Percentiles rank a stretch among this genome's conserved stretches.
phyloP scores from a whole-genome alignment of 2,797 vertebrate genomes.

The Melanotaenia boesemani region DNA sequence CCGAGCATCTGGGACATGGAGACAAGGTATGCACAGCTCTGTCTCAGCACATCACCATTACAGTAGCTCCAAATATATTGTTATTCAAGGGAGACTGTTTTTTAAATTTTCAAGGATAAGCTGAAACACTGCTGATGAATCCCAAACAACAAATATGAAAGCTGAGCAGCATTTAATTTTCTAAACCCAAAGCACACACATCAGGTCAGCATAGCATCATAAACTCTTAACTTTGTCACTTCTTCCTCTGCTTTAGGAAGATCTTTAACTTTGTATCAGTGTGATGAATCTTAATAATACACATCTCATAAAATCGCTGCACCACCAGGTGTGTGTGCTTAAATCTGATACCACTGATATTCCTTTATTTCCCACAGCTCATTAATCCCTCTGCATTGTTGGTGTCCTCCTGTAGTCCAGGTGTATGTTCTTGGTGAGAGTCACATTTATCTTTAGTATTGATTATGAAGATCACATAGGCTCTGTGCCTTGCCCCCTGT shows the following conservation, averaged over 20 bases:
- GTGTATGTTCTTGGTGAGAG: slow-evolving; percentile 57
- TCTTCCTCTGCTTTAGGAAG: neutral
- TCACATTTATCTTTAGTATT: slow-evolving; percentile 64
- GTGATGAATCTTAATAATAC: slow-evolving; percentile 51
- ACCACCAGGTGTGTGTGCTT: slow-evolving; percentile 25
- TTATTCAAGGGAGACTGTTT: slow-evolving; percentile 56
- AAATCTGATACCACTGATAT: slow-evolving; percentile 11
- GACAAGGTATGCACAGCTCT: slow-evolving; percentile 88
- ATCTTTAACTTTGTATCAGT: slow-evolving; percentile 20
- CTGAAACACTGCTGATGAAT: slow-evolving; percentile 40
- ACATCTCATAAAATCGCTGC: slow-evolving; percentile 44
- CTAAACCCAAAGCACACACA: neutral
- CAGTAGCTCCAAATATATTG: slow-evolving; percentile 30
- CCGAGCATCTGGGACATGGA: slow-evolving; percentile 94
- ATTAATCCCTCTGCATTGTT: slow-evolving; percentile 59
- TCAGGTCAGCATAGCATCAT: slow-evolving; percentile 1
- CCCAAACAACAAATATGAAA: slow-evolving; percentile 47
- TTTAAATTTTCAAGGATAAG: slow-evolving; percentile 57
- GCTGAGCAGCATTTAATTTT: slow-evolving; percentile 28
- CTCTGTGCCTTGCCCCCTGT: slow-evolving; percentile 58
- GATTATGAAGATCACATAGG: slow-evolving; percentile 57
- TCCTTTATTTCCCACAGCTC: slow-evolving; percentile 45
- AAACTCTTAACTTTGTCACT: slow-evolving; percentile 42
- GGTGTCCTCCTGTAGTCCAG: slow-evolving; percentile 39
- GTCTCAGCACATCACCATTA: slow-evolving; percentile 27